These are phyloP conservation scores for Pseudochaenichthys georgianus DNA, from an alignment of 2,797 vertebrate species.

Conservation along the genomic window DNA sequence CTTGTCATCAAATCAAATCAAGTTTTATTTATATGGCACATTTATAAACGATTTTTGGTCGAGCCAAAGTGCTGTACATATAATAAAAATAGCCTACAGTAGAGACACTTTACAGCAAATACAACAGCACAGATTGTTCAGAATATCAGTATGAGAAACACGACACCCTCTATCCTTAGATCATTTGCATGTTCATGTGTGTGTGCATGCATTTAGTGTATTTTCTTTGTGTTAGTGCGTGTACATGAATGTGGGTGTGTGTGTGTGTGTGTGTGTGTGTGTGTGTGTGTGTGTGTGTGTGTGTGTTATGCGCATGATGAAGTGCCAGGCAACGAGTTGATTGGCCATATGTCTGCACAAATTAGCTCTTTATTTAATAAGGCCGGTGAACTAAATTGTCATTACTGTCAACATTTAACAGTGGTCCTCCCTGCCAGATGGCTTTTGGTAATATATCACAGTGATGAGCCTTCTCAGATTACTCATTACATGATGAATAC, in stretches of 20 bases:
- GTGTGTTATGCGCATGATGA: conserved; percentile 36
- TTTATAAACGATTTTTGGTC: no score
- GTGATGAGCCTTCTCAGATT: conserved; percentile 69
- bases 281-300: background rate
- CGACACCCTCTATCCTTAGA: no score
- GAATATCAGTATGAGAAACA: no score
- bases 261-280: background rate
- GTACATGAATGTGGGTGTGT: conserved; percentile 3
- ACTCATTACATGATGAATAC: conserved; percentile 60
- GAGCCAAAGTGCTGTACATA: no score
- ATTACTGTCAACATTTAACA: conserved; percentile 82
- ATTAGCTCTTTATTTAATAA: conserved; percentile 83
- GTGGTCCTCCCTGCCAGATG: conserved; percentile 77
- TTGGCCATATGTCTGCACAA: conserved; percentile 80
- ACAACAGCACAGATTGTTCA: no score
- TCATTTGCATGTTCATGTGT: background rate
- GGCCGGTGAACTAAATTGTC: conserved; percentile 79
- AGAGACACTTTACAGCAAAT: no score
- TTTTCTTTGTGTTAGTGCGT: conserved; percentile 1
- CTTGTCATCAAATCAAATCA: conserved; percentile 1
- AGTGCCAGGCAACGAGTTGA: conserved; percentile 70
- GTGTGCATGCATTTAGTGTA: background rate
- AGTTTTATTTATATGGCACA: no score
- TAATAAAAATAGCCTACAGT: no score
- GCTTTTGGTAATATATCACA: conserved; percentile 73